Evolutionary conservation across 2,888 invertebrate species (phyloP).

Genomic region (Argyresthia albistria): DNA sequence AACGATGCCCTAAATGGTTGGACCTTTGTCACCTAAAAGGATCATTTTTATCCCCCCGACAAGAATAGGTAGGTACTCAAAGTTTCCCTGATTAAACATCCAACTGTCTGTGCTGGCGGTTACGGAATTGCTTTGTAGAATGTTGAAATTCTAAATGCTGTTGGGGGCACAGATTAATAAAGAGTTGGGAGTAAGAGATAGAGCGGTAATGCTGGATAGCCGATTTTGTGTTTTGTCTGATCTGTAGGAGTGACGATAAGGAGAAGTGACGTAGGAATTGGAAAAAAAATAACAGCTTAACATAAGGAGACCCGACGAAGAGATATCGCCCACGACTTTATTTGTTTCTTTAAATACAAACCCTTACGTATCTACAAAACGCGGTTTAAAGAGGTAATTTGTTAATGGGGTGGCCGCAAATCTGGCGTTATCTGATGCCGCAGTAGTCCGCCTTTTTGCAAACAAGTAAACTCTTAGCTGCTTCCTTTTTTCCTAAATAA

Average conservation of each 20-base stretch:
- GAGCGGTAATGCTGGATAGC: no score
- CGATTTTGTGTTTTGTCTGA: no score
- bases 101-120: neutral
- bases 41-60: slow-evolving; percentile 2
- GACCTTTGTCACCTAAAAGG: slow-evolving; percentile 1
- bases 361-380: slow-evolving; percentile 13
- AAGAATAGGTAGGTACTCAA: neutral
- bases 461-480: slow-evolving; percentile 54
- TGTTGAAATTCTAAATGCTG: no score
- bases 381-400: slow-evolving; percentile 52
- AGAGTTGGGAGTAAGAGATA: no score
- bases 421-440: slow-evolving; percentile 59
- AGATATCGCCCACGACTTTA: neutral
- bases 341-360: neutral
- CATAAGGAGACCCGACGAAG: no score
- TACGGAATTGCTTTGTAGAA: neutral
- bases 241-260: no score
- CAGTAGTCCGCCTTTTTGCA: slow-evolving; percentile 53
- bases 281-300: no score
- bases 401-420: slow-evolving; percentile 63
- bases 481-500: slow-evolving; percentile 58
- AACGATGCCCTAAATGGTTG: neutral
- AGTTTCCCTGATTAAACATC: neutral
- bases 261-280: no score
- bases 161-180: no score